A percentile compares a stretch with the other conserved stretches of the same genome.
phyloP scores from a whole-genome alignment of 2,113 vertebrate genomes.

The Xenus cinereus region DNA sequence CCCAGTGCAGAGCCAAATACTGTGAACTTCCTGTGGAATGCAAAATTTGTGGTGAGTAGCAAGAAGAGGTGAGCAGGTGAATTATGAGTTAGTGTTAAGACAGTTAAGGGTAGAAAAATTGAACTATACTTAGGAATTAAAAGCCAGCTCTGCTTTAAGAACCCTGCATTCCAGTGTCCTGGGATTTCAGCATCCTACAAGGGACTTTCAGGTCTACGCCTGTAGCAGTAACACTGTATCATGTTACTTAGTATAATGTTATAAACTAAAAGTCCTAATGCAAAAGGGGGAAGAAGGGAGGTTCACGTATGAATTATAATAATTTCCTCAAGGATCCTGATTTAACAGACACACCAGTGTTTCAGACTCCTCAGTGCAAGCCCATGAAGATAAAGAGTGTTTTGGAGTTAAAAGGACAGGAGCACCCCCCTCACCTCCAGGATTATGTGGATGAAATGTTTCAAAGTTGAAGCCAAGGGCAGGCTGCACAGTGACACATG shows the following conservation, averaged over 20 bases:
- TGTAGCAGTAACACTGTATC: background rate
- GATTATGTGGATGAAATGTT: background rate
- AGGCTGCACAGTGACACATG: background rate
- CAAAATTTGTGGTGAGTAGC: slow-evolving; percentile 92
- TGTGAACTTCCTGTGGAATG: slow-evolving; percentile 96
- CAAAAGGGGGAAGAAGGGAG: background rate
- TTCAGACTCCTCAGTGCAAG: background rate
- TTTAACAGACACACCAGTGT: background rate
- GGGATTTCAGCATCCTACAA: accelerated
- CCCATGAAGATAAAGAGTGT: background rate
- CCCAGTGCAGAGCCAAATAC: slow-evolving; percentile 94
- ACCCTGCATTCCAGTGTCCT: background rate
- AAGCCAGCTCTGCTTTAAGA: background rate
- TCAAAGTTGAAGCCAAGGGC: background rate
- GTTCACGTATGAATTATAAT: background rate
- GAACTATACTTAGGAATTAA: background rate
- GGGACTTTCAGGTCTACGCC: background rate
- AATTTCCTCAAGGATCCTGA: background rate
- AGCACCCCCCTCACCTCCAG: background rate
- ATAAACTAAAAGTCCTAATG: background rate
- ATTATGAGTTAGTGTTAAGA: background rate
- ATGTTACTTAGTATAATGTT: background rate
- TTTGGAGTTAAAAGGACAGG: background rate
- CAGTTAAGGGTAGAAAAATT: background rate
- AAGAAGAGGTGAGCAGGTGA: background rate